These are phyloP conservation scores for Phocoena sinus DNA, from an alignment of 2,113 vertebrate genomes.

Conservation along the genomic window DNA sequence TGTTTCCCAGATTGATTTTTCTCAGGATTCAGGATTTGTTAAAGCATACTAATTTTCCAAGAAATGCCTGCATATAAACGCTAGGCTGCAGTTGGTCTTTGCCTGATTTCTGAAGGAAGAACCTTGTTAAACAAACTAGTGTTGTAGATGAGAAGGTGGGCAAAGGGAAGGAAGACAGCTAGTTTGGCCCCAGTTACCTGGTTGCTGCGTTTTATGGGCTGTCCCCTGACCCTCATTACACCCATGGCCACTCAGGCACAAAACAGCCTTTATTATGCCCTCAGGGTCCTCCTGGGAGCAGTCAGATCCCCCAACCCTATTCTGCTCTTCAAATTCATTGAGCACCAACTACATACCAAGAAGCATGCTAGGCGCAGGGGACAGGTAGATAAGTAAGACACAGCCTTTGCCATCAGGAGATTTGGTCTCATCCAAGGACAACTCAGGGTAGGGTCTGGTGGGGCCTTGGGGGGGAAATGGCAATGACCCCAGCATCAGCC, in stretches of 20 bases:
- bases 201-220: no score
- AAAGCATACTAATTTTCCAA: neutral
- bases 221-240: neutral
- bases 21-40: neutral
- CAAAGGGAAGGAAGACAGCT: no score
- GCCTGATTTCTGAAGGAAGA: neutral
- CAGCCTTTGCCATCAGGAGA: neutral
- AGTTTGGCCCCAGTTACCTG: no score
- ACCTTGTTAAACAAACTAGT: neutral
- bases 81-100: neutral
- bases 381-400: neutral
- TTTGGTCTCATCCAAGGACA: neutral
- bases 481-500: neutral
- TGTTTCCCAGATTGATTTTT: neutral
- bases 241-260: neutral
- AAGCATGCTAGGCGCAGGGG: neutral
- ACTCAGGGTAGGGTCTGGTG: no score
- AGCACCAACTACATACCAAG: neutral
- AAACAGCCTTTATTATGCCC: neutral
- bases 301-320: neutral
- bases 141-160: rapidly evolving
- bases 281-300: neutral
- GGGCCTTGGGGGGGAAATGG: neutral
- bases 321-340: neutral
- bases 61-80: neutral